Evolutionary conservation across 2,797 vertebrate genomes (phyloP).

Genomic region (Erethizon dorsatum): DNA sequence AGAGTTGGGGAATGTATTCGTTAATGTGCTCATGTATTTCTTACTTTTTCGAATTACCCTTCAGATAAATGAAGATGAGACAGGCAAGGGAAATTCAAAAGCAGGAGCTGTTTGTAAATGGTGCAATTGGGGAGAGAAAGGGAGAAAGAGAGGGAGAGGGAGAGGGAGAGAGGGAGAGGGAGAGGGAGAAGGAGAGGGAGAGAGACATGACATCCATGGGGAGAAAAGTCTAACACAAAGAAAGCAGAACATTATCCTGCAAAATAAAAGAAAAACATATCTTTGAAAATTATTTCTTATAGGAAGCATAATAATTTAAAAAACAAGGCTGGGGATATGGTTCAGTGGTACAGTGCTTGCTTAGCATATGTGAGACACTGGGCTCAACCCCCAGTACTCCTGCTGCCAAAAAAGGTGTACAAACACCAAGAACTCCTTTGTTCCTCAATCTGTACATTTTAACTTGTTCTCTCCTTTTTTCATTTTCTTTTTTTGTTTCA

Average conservation of each 20-base stretch:
- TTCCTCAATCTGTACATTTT: neutral
- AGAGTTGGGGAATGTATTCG: neutral
- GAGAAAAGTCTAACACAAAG: neutral
- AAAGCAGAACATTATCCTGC: neutral
- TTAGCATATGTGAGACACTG: neutral
- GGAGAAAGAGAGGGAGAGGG: too few species aligned
- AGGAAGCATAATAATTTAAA: neutral
- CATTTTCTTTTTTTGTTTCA: neutral
- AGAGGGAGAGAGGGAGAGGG: neutral
- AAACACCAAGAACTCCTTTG: neutral
- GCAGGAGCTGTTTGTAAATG: neutral
- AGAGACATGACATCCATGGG: neutral
- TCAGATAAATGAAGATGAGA: neutral
- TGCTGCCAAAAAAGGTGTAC: neutral
- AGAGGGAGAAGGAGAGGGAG: neutral
- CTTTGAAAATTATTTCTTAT: conserved; percentile 33
- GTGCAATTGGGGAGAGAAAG: neutral
- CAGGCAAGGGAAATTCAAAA: neutral
- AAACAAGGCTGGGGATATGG: neutral
- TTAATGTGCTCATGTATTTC: neutral
- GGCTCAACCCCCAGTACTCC: neutral
- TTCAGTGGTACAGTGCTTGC: neutral
- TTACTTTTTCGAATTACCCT: conserved; percentile 14
- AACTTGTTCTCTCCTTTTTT: neutral
- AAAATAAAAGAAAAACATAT: neutral